Evolutionary conservation across 2,797 vertebrate genomes (phyloP), one percentile per base, ranked within the genome.

Genomic region (Anomalospiza imberbis): DNA sequence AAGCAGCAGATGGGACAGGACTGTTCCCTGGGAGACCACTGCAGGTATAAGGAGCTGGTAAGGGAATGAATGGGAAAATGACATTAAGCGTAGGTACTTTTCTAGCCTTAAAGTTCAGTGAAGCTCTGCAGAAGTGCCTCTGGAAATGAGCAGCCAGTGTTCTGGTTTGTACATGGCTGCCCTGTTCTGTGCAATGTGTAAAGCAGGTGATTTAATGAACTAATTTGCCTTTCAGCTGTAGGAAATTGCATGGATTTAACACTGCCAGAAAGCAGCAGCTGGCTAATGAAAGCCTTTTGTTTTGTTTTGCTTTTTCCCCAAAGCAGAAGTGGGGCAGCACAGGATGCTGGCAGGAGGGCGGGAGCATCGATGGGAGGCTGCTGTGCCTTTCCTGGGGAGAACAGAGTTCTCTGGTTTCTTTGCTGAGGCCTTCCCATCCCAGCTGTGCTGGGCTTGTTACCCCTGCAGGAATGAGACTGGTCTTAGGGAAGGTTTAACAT

Each of bases 301-400:
- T n/a, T 53, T 8, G 7, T 3, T 12, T 5, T 2, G 1, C 2
- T 6, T 8, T 6, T 4, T 3, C 5, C n/a, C 31, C 47, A 25
- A 10, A 83, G 63, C 57, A 71, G 80, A 54, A 88, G 50, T 2
- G 9, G 71, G 48, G 42, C 36, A 55, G 86, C 53, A 42, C 4
- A 4, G 20, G 16, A 12, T 16, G 51, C 25, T 84, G 73, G 6
- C 17, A 42, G 77, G 40, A 67, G 25, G 75, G 6, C 18, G 42
- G 78, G 34, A 68, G 22, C 6, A 9, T 15, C 7, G 4, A 62
- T 34, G 51, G 38, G 63, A 66, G 32, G 21, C 42, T 80, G 48
- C 22, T 40, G 65, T 75, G 63, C 57, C 14, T 48, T 80, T 71
- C 36, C 42, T 38, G 58, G 17, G 54, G n/a, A 65, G 31, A 25